phyloP scores from a whole-genome alignment of 92 coral and sea anemone species.

The Zoanthus solanderi region DNA sequence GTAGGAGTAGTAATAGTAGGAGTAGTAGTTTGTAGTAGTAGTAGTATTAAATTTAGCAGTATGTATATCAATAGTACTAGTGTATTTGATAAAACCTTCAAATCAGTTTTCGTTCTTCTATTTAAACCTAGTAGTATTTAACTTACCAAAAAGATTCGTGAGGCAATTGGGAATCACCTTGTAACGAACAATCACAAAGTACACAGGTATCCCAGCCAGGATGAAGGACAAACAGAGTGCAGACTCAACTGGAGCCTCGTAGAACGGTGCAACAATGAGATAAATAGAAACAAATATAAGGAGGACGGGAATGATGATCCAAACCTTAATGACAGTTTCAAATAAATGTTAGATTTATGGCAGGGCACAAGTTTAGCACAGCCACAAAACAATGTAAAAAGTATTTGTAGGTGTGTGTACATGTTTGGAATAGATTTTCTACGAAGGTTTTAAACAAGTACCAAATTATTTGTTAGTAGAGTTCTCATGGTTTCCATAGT shows the following conservation, averaged over 20 bases:
- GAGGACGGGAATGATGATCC: conserved; percentile 44
- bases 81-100: no score
- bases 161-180: conserved; percentile 48
- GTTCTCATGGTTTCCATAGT: no score
- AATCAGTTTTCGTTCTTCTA: no score
- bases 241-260: conserved; percentile 57
- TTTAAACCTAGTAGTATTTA: background rate
- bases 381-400: no score
- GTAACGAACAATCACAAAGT: conserved; percentile 43
- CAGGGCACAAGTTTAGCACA: background rate
- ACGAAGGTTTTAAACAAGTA: no score
- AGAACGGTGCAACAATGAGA: conserved; percentile 63
- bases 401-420: no score
- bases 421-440: no score
- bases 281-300: conserved; percentile 54
- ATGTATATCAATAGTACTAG: no score
- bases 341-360: background rate
- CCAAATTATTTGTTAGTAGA: no score
- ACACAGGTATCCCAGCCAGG: conserved; percentile 64
- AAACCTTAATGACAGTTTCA: conserved; percentile 31
- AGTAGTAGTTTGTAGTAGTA: background rate
- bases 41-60: no score
- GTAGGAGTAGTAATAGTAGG: background rate
- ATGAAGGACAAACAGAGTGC: conserved; percentile 59
- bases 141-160: conserved; percentile 53